Evolutionary conservation across 2,797 vertebrate genomes (phyloP).

Genomic region (Microchirus variegatus): DNA sequence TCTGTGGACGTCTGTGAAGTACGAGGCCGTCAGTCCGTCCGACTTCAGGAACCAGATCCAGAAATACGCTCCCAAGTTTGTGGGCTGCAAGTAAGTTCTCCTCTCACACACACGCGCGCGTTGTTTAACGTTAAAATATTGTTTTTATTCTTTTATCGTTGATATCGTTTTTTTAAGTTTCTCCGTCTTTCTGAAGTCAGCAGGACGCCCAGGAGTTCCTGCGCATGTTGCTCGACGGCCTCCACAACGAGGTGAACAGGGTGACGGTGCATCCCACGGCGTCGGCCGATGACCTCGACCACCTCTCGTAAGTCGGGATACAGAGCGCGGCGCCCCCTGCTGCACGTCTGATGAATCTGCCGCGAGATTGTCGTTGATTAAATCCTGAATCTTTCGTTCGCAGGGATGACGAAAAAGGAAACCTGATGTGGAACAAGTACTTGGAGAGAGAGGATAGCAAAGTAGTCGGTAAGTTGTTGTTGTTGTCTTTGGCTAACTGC

Average conservation of each 20-base stretch:
- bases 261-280: constrained; percentile 80
- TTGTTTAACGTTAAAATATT: neutral
- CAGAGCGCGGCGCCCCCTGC: too few relatives aligned
- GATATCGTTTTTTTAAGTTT: too few relatives aligned
- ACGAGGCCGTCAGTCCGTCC: constrained; percentile 90
- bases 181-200: constrained; percentile 80
- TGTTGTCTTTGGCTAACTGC: too few relatives aligned
- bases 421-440: constrained; percentile 94
- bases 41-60: constrained; percentile 97
- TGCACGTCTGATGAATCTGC: too few relatives aligned
- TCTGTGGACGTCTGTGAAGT: constrained; percentile 90
- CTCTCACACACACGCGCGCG: too few relatives aligned
- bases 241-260: constrained; percentile 94
- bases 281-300: constrained; percentile 85
- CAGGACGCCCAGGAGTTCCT: constrained; percentile 98
- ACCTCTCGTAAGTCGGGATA: constrained; percentile 86
- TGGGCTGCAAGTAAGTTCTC: constrained; percentile 92
- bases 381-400: neutral
- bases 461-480: constrained; percentile 87
- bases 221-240: constrained; percentile 91
- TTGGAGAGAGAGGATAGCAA: constrained; percentile 94
- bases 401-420: constrained; percentile 93
- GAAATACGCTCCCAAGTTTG: constrained; percentile 93
- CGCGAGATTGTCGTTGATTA: neutral
- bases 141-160: too few relatives aligned